Evolutionary conservation across 2,797 vertebrate genomes (phyloP), one percentile per base, ranked within the genome.

Genomic region (Chloroceryle amazona): DNA sequence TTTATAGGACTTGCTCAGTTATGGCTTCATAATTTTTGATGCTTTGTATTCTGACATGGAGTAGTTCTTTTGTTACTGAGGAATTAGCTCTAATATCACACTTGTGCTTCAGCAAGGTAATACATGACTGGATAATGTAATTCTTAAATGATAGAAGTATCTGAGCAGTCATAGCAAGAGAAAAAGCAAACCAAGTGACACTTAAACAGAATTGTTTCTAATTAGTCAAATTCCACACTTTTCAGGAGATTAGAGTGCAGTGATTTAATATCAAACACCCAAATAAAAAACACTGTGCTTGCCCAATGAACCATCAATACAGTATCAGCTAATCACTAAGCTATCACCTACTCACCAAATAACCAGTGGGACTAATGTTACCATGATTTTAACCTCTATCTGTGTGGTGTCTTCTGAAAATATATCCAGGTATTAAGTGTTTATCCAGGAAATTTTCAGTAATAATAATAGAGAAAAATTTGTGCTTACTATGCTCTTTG

Each of bases 351-450:
- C 81, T 96, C 12, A 41, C 63, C 67, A 89, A 80, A 49, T n/a
- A 91, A 52, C 21, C 25, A 61, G 13, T 58, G 42, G 41, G 28
- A 81, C 16, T 44, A 31, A 46, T 20, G 18, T 55, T 73, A 26
- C 29, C 29, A 15, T 78, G 66, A 46, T 79, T 90, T 95, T 81
- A 89, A 70, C 21, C 39, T 89, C 57, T 66, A 3, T 76, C 68
- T 96, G 25, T 3, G 0, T 80, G 58, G 6, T 18, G 3, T 47
- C 18, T 68, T 62, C 78, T 95, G 82, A 73, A 89, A 93, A 65
- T 7, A 3, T 26, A 42, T 46, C 20, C 4, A 9, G 2, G 2
- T 57, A 8, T 80, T 26, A 44, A 58, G 31, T 78, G 46, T 87
- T 85, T 70, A n/a, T 74, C 39, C 58, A 81, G 75, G 35, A 83